These are phyloP conservation scores for Sylvia borin DNA, from an alignment of 2,797 vertebrate species.

Conservation along the genomic window DNA sequence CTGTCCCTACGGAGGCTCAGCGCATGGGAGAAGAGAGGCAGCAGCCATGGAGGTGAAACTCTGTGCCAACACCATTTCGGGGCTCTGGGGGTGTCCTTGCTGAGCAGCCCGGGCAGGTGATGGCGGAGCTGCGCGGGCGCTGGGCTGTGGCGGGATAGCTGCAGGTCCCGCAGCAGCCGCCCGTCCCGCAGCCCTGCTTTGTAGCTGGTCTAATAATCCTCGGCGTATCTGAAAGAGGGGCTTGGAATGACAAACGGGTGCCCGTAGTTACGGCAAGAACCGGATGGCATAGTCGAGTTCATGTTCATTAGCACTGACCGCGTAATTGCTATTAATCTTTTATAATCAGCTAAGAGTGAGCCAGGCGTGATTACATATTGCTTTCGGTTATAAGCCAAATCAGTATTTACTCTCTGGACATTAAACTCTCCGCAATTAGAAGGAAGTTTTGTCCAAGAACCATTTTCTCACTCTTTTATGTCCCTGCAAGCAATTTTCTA, in stretches of 20 bases:
- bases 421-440: background rate
- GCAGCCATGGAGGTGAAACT: background rate
- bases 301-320: background rate
- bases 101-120: background rate
- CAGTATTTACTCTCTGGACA: background rate
- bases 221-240: background rate
- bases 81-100: background rate
- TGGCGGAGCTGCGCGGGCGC: accelerated
- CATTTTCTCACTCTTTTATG: background rate
- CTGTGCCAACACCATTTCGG: background rate
- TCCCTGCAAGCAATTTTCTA: background rate
- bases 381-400: background rate
- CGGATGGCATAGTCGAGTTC: background rate
- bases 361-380: background rate
- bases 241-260: background rate
- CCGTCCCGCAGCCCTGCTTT: background rate
- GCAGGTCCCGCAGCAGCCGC: background rate
- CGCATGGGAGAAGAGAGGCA: background rate
- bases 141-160: background rate
- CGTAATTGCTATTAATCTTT: conserved; percentile 1
- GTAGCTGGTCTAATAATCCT: background rate
- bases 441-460: background rate
- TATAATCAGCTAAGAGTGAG: background rate
- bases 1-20: background rate
- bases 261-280: background rate